Evolutionary conservation across 2,888 invertebrate genomes (phyloP).

Genomic region (Dryobota labecula): DNA sequence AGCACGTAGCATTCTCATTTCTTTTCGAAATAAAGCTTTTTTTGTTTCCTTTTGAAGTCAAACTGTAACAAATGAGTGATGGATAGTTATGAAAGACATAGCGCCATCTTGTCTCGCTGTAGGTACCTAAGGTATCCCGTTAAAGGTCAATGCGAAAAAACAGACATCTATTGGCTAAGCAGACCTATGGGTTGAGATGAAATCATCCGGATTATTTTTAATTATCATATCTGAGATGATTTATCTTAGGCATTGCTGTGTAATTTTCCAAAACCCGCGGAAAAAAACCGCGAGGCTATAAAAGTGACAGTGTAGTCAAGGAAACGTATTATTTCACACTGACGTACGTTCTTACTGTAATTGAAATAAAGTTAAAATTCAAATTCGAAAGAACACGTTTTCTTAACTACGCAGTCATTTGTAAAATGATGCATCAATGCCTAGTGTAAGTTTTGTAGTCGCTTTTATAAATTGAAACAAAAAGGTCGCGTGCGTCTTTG

Average conservation of each 20-base stretch:
- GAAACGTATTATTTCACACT: no score
- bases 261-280: no score
- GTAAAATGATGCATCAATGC: not conserved
- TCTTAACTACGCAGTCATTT: not conserved
- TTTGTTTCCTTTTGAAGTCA: slow-evolving; percentile 37
- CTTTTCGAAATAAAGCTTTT: slow-evolving; percentile 23
- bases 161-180: not conserved
- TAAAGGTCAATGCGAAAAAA: not conserved
- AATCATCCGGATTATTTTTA: no score
- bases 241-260: no score
- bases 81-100: slow-evolving; percentile 21
- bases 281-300: not conserved
- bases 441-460: not conserved
- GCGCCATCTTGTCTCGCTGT: not conserved
- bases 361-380: not conserved
- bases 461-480: not conserved
- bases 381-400: not conserved
- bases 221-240: no score
- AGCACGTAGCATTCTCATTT: slow-evolving; percentile 50
- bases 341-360: not conserved
- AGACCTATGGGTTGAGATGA: not conserved
- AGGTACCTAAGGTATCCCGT: not conserved
- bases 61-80: slow-evolving; percentile 30
- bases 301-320: no score
- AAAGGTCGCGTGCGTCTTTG: not conserved